A percentile compares a stretch with the other conserved stretches of the same genome.
These are phyloP conservation scores for Heterochromis multidens DNA, from an alignment of 2,113 vertebrate genomes.

Conservation along the genomic window DNA sequence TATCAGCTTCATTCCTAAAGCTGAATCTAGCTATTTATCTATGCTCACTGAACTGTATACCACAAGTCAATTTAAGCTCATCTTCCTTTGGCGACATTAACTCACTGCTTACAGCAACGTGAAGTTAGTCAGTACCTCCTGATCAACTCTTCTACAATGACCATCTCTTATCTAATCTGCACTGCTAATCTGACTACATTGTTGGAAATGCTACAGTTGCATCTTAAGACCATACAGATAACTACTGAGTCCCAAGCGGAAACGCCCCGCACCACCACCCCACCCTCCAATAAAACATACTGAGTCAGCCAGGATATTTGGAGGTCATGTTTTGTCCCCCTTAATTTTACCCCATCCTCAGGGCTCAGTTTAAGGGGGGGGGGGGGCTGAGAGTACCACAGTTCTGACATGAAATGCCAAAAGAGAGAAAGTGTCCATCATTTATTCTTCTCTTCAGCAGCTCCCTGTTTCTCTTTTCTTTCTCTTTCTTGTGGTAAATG, in stretches of 20 bases:
- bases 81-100: slow-evolving; percentile 60
- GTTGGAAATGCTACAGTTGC: slow-evolving; percentile 79
- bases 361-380: slow-evolving; percentile 52
- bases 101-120: slow-evolving; percentile 75
- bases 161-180: slow-evolving; percentile 62
- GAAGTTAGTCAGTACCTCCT: slow-evolving; percentile 57
- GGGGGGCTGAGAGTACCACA: slow-evolving; percentile 52
- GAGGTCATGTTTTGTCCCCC: slow-evolving; percentile 62
- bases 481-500: slow-evolving; percentile 50
- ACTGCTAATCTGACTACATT: slow-evolving; percentile 72
- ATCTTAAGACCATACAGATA: slow-evolving; percentile 68
- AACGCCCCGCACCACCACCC: background rate
- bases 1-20: slow-evolving; percentile 63
- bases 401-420: slow-evolving; percentile 64
- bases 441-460: slow-evolving; percentile 52
- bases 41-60: slow-evolving; percentile 65
- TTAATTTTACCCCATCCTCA: slow-evolving; percentile 31
- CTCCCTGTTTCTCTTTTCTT: slow-evolving; percentile 49
- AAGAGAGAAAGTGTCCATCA: slow-evolving; percentile 52
- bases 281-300: slow-evolving; percentile 40
- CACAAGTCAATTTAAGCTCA: slow-evolving; percentile 62
- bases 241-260: slow-evolving; percentile 54
- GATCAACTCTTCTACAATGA: slow-evolving; percentile 54
- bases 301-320: slow-evolving; percentile 56
- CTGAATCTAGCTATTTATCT: slow-evolving; percentile 66